Percentiles rank a stretch among this genome's conserved stretches.
Evolutionary conservation across 1,140 invertebrate genomes (phyloP).

Genomic region (Trialeurodes vaporariorum): DNA sequence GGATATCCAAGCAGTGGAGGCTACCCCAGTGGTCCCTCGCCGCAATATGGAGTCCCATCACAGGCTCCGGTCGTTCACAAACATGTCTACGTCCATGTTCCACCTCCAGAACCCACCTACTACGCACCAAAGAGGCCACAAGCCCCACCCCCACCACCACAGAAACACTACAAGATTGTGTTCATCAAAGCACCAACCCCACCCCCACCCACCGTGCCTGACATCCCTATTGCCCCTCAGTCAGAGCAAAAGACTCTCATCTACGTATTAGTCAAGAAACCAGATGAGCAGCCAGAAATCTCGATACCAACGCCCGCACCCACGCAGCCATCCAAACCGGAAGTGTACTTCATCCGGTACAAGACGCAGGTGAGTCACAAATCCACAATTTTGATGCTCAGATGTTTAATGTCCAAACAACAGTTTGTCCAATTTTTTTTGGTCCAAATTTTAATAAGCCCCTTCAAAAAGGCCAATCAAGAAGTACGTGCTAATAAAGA

Average conservation of each 20-base stretch:
- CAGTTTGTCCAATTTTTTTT: too few species aligned
- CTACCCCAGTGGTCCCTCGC: slow-evolving; percentile 41
- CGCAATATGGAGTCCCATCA: slow-evolving; percentile 56
- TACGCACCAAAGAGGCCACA: slow-evolving; percentile 38
- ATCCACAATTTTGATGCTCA: too few species aligned
- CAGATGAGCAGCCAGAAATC: slow-evolving; percentile 65
- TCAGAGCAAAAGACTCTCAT: slow-evolving; percentile 79
- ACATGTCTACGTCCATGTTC: slow-evolving; percentile 75
- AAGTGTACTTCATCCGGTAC: slow-evolving; percentile 79
- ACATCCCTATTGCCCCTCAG: slow-evolving; percentile 59
- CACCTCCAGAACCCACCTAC: slow-evolving; percentile 66
- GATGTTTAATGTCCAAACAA: too few species aligned
- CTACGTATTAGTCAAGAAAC: slow-evolving; percentile 81
- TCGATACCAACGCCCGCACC: slow-evolving; percentile 62
- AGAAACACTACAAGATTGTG: slow-evolving; percentile 81
- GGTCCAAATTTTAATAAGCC: too few species aligned
- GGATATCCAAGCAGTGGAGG: slow-evolving; percentile 36
- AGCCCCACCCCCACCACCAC: slow-evolving; percentile 46
- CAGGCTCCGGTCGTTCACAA: slow-evolving; percentile 66
- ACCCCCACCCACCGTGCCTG: slow-evolving; percentile 59
- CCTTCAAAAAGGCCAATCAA: too few species aligned
- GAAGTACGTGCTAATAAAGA: too few species aligned
- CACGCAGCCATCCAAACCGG: slow-evolving; percentile 69
- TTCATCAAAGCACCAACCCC: slow-evolving; percentile 77
- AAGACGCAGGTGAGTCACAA: slow-evolving; percentile 57